Evolutionary conservation across 2,888 invertebrate species (phyloP).

Genomic region (Tetrapedia diversipes): DNA sequence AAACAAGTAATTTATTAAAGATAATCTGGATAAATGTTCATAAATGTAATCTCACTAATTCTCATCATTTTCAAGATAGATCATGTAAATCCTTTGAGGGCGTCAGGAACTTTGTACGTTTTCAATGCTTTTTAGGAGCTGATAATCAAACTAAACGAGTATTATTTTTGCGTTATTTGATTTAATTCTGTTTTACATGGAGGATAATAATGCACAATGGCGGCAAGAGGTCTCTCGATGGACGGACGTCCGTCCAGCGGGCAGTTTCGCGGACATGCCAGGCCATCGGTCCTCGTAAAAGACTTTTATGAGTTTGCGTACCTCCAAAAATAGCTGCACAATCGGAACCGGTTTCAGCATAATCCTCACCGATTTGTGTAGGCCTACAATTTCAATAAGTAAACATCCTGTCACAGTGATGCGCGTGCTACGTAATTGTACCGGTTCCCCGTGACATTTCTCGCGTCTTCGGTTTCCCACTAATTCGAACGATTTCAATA

Average conservation of each 20-base stretch:
- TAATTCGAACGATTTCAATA: neutral
- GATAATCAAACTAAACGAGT: no score
- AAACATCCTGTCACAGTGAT: constrained; percentile 43
- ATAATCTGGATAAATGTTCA: no score
- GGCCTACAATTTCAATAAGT: constrained; percentile 57
- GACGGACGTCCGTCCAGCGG: constrained; percentile 23
- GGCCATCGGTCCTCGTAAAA: constrained; percentile 65
- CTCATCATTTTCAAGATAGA: no score
- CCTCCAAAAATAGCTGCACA: constrained; percentile 70
- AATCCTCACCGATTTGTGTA: constrained; percentile 63
- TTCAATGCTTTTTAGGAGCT: no score
- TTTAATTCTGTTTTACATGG: no score
- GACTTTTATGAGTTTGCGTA: constrained; percentile 69
- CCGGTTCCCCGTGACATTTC: constrained; percentile 10
- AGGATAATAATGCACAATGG: neutral
- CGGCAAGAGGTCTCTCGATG: constrained; percentile 13
- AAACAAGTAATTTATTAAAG: no score
- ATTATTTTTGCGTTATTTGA: neutral
- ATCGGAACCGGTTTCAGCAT: constrained; percentile 69
- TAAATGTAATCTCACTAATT: no score
- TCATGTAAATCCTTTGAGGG: no score
- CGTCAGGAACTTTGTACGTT: no score
- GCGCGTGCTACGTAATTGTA: constrained; percentile 39
- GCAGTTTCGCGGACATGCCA: constrained; percentile 20
- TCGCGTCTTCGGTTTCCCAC: neutral